Evolutionary conservation across 2,113 vertebrate species (phyloP).

Genomic region (Erpornis zantholeuca): DNA sequence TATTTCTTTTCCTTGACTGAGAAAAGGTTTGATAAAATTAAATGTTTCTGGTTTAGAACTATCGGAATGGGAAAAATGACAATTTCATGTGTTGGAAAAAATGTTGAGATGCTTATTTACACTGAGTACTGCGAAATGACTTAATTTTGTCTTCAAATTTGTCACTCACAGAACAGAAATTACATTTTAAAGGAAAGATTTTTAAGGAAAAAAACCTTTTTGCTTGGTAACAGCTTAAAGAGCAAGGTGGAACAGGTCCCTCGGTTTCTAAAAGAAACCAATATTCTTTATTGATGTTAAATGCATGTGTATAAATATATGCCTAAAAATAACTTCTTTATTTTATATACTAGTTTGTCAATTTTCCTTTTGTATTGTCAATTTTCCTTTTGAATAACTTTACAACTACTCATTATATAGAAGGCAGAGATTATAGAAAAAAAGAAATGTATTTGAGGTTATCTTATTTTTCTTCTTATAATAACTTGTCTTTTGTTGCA

Average conservation of each 20-base stretch:
- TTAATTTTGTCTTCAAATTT: constrained; percentile 9
- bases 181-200: background rate
- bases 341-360: background rate
- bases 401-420: background rate
- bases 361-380: background rate
- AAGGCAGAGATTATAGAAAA: background rate
- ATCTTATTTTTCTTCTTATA: background rate
- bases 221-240: background rate
- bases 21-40: background rate
- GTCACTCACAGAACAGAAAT: background rate
- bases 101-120: background rate
- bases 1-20: background rate
- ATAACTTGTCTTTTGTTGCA: background rate
- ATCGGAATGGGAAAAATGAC: background rate
- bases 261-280: background rate
- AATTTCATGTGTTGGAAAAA: background rate
- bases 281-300: background rate
- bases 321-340: background rate
- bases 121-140: background rate
- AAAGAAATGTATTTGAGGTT: background rate
- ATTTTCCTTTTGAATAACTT: background rate
- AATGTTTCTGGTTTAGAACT: background rate
- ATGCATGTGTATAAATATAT: background rate
- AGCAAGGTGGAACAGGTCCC: background rate
- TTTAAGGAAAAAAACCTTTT: background rate